phyloP scores from a whole-genome alignment of 2,113 vertebrate genomes.

The Marmota monax region DNA sequence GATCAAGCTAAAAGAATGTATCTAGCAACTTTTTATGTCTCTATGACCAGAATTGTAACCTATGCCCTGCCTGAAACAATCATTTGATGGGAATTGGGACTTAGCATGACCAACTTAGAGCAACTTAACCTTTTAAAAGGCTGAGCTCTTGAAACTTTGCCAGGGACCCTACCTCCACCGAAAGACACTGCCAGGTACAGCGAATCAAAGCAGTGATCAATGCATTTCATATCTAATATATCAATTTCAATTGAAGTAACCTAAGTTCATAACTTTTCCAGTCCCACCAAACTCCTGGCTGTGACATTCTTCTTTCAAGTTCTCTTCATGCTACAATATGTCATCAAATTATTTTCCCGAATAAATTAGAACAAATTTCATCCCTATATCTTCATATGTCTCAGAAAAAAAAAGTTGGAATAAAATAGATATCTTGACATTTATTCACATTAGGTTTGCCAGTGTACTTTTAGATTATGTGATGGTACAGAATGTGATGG shows the following conservation, averaged over 20 bases:
- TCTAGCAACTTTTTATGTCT: neutral
- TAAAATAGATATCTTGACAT: slow-evolving; percentile 64
- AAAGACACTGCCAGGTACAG: neutral
- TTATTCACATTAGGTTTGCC: slow-evolving; percentile 55
- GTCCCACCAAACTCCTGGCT: neutral
- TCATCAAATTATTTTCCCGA: slow-evolving; percentile 48
- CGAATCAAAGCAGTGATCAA: neutral
- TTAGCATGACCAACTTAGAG: neutral
- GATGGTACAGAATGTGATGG: neutral
- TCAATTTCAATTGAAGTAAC: neutral
- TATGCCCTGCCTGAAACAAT: neutral
- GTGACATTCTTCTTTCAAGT: slow-evolving; percentile 4
- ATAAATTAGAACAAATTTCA: slow-evolving; percentile 69
- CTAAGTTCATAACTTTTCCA: neutral
- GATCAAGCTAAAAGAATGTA: neutral
- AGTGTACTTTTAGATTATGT: slow-evolving; percentile 54
- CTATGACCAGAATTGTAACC: neutral
- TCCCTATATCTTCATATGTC: slow-evolving; percentile 42
- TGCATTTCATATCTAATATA: neutral
- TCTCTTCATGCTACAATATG: slow-evolving; percentile 17
- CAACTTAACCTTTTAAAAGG: neutral
- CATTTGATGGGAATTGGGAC: neutral
- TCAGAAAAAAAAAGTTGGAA: slow-evolving; percentile 30
- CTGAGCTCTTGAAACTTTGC: neutral
- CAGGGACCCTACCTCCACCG: neutral